Base-by-base conservation (phyloP, 1,140 invertebrate species). In the Sinella curviseta region DNA sequence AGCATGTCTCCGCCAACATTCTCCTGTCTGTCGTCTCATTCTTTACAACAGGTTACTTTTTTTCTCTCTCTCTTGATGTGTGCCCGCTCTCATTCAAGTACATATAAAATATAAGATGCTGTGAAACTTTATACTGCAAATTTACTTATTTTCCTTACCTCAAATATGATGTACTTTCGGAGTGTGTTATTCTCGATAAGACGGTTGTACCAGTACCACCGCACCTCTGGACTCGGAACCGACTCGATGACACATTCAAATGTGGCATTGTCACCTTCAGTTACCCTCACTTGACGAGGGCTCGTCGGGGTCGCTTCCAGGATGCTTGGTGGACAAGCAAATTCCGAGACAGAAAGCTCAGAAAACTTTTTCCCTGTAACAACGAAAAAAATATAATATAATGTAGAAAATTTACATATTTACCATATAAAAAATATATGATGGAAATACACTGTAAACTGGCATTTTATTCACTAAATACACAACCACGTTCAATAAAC, bases 201-300 rank as follows among this genome's bases (percentile, higher is more conserved):
- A 26, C 93, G 89, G 0, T 94, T 94, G 84, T 95, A 94, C 91
- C 93, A 95, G 83, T 93, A 93, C 95, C 95, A 97, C 81, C 92
- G 93, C 74, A 97, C 91, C 57, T 88, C 90, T 0, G 95, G 93
- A n/a, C 92, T 89, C 0, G 95, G 95, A 76, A 94, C 89, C 0
- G 93, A 93, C 73, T 92, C 91, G 0, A 94, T 93, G 20, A 91
- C 88, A 84, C 95, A 97, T 20, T 91, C 89, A 30, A 96, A 90
- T 1, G 94, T 95, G 0, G 93, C 93, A 86, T 97, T 96, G 83
- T 94, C 92, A 0, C 94, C 94, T 78, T 93, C 91, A 4, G 90
- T 90, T 0, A 92, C 92, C 82, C 94, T 93, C 24, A 94, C 91
- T 81, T 93, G 92, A 65, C 92, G 90, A 81, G 90, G 93, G 14